Evolutionary conservation across 2,888 invertebrate genomes (phyloP), one percentile per base, ranked within the genome.

Genomic region (Argyra leucocephala): DNA sequence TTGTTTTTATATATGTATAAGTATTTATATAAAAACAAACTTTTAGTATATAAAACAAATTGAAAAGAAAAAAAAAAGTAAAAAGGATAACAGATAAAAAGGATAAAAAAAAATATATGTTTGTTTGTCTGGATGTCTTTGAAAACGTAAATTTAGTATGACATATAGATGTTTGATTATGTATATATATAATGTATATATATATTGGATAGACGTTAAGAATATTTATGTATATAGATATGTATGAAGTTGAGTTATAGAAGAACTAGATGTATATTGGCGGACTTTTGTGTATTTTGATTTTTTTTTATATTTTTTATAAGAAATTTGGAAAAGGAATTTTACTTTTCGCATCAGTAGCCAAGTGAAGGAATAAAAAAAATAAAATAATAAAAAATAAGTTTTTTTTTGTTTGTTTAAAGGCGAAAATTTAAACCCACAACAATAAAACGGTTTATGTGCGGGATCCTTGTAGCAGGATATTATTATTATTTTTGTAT

Each of bases 101-200:
- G 10, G 12, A 37, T 6, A 15, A 10, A 5, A 3, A 37, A 9
- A 37, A 5, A 26, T 26, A 31, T 10, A 31, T 31, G 1, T 63
- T 63, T 66, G 63, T 63, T 58, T 60, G 48, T 48, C 48, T 48
- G 1, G 48, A 48, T 48, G 48, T 48, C 48, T 48, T 48, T 48
- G 4, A n/a, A 48, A 15, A n/a, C 48, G 48, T n/a, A 48, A 48
- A 48, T 18, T 48, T 15, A 12, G 18, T 48, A n/a, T 18, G 48
- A 48, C 18, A 48, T 18, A 48, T 48, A 48, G 48, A 15, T 48
- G 48, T 18, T 15, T 48, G 15, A 48, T 18, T 18, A 12, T 48
- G 18, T 48, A 37, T 12, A 10, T 37, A 48, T 48, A 48, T 48
- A 48, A 2, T 18, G 15, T 37, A 31, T 31, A 48, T 48, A 2